phyloP scores from a whole-genome alignment of 2,113 vertebrate genomes.

The Castor canadensis region DNA sequence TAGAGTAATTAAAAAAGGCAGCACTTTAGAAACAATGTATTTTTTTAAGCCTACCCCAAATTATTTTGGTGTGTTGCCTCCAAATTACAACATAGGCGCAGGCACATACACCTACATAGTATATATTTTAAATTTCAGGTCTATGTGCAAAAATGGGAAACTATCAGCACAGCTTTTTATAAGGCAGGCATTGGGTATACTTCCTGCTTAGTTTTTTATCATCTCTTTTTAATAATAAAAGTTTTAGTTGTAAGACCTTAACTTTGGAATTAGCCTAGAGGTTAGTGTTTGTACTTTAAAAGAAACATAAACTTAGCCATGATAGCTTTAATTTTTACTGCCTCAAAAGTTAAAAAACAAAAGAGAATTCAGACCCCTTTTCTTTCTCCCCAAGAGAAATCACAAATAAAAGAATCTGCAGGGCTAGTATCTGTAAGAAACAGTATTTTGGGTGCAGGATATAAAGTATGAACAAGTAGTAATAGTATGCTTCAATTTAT shows the following conservation, averaged over 20 bases:
- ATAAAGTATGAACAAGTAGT: not conserved
- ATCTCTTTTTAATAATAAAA: constrained; percentile 35
- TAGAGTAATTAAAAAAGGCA: constrained; percentile 51
- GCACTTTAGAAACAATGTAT: not conserved
- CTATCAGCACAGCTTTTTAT: not conserved
- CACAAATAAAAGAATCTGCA: constrained; percentile 1
- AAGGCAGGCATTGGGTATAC: not conserved
- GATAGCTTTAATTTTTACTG: constrained; percentile 45
- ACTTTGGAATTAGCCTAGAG: constrained; percentile 11
- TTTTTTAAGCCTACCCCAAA: not conserved
- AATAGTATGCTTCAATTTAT: constrained; percentile 17
- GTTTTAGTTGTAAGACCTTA: constrained; percentile 44
- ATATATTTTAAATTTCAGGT: constrained; percentile 40
- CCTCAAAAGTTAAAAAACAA: not conserved
- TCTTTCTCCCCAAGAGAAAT: not conserved
- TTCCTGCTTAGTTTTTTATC: constrained; percentile 43
- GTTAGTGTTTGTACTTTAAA: constrained; percentile 55
- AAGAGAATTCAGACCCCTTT: not conserved
- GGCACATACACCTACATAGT: not conserved
- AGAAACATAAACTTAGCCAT: constrained; percentile 21
- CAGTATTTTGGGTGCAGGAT: not conserved
- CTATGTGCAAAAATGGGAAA: not conserved
- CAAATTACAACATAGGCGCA: not conserved
- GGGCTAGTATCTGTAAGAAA: constrained; percentile 38
- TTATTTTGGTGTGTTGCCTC: constrained; percentile 15